These are phyloP conservation scores for Reinhardtius hippoglossoides DNA, from an alignment of 2,113 vertebrate genomes.

Conservation along the genomic window DNA sequence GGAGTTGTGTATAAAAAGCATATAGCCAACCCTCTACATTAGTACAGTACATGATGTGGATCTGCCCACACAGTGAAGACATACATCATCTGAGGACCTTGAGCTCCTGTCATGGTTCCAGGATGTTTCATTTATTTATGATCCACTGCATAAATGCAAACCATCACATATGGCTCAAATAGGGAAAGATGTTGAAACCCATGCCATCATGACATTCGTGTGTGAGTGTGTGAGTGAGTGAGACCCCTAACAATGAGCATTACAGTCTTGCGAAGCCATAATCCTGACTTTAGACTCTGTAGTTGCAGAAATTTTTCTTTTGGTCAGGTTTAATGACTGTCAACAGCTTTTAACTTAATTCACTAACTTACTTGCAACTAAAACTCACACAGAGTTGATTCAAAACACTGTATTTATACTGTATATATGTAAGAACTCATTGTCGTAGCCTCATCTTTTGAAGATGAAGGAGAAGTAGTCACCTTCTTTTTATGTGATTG, in stretches of 20 bases:
- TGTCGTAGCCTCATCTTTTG: too few relatives aligned
- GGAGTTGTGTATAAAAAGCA: not conserved
- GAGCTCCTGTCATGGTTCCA: not conserved
- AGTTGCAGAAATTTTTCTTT: too few relatives aligned
- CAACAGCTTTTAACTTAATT: too few relatives aligned
- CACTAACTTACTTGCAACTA: too few relatives aligned
- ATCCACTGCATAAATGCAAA: not conserved
- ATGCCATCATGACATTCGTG: too few relatives aligned
- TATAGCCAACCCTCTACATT: not conserved
- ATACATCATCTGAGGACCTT: not conserved
- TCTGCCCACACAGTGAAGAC: conserved; percentile 22
- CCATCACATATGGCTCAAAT: not conserved
- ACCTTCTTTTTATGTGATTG: not conserved
- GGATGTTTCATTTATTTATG: conserved; percentile 7
- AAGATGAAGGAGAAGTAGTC: not conserved
- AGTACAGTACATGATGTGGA: conserved; percentile 9
- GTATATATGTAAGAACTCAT: not conserved
- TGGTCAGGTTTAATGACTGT: too few relatives aligned
- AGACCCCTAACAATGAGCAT: too few relatives aligned
- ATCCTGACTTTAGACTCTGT: not conserved
- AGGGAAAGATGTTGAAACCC: not conserved
- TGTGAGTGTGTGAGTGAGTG: too few relatives aligned
- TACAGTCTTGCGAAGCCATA: not conserved
- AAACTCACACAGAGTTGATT: too few relatives aligned
- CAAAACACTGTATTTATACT: not conserved